A percentile compares a stretch with the other conserved stretches of the same genome.
Conservation (phyloP, 2,888 invertebrate genomes). For the Clanis bilineata region DNA sequence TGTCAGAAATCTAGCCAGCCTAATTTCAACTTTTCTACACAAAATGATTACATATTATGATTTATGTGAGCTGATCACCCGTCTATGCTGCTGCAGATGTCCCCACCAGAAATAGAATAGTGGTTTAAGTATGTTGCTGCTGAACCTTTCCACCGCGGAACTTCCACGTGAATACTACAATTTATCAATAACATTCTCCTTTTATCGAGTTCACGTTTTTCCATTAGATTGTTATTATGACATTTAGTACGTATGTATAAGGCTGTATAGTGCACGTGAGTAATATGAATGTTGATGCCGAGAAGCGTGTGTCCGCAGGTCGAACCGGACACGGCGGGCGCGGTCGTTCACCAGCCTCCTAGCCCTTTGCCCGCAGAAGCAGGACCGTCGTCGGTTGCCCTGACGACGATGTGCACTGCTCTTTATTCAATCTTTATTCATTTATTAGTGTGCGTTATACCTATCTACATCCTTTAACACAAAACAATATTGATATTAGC, state of each 20-base stretch:
- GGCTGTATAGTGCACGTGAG: neutral
- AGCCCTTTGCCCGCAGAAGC: conserved; percentile 53
- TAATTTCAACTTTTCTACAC: too few relatives aligned
- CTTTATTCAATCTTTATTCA: neutral
- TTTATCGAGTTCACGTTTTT: too few relatives aligned
- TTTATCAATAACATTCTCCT: neutral
- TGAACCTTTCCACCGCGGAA: too few relatives aligned
- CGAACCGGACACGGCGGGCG: conserved; percentile 38
- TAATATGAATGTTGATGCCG: neutral
- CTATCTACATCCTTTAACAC: too few relatives aligned
- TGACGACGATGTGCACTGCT: neutral
- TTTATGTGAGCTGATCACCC: too few relatives aligned
- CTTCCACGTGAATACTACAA: too few relatives aligned
- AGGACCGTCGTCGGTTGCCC: neutral
- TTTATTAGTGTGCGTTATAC: neutral
- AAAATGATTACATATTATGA: too few relatives aligned
- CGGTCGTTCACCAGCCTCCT: conserved; percentile 58
- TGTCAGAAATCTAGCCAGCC: too few relatives aligned
- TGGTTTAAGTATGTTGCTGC: too few relatives aligned
- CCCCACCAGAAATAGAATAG: too few relatives aligned
- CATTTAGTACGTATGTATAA: neutral
- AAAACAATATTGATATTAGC: neutral
- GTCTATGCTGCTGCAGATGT: too few relatives aligned
- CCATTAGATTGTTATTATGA: too few relatives aligned
- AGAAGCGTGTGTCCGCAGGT: conserved; percentile 13